Base-by-base conservation (phyloP, 2,113 vertebrate genomes). In the Hippoglossus stenolepis region DNA sequence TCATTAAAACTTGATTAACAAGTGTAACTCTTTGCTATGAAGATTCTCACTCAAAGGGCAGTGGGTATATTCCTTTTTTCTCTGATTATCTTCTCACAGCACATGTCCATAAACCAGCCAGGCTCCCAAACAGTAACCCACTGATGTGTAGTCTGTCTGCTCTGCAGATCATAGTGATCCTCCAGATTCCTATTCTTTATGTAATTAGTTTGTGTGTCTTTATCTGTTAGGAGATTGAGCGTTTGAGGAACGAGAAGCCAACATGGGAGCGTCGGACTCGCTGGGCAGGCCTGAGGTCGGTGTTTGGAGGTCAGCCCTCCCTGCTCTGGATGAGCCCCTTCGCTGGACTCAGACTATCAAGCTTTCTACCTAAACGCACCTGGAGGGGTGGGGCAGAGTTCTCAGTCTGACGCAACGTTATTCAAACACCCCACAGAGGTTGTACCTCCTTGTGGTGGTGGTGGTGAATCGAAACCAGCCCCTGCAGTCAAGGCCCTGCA, bases 311-410 rank as follows among this genome's bases (percentile, higher is more conserved):
- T 0, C 95, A 94, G 1, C 97, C 97, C 3, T 97, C 97, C 0
- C 93, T 97, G 28, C 90, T 96, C 15, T 98, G 97, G 97, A 96
- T 97, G 88, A 98, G 96, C 57, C 97, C 97, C 8, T 97, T 97
- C 0, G 95, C 96, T 0, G 97, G 97, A 65, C 96, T 98, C 65
- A 94, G 85, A 8, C 91, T 97, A 40, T 91, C 94, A 58, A 85
- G 79, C 1, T 90, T 97, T 0, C 90, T 95, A 0, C 59, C 43
- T 6, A 65, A 11, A 18, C 81, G 65, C 53, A 24, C 12, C 60
- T 60, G 70, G 65, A 83, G 4, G 43, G 75, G 81, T n/a, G 81
- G 81, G 9, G 43, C 60, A 0, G 75, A 73, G 53, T 83, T 83
- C 75, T 78, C 75, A 2, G 75, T 82, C n/a, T 82, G 79, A 82